These are phyloP conservation scores for Antennarius maculatus DNA, from an alignment of 2,797 vertebrate genomes.

Conservation along the genomic window DNA sequence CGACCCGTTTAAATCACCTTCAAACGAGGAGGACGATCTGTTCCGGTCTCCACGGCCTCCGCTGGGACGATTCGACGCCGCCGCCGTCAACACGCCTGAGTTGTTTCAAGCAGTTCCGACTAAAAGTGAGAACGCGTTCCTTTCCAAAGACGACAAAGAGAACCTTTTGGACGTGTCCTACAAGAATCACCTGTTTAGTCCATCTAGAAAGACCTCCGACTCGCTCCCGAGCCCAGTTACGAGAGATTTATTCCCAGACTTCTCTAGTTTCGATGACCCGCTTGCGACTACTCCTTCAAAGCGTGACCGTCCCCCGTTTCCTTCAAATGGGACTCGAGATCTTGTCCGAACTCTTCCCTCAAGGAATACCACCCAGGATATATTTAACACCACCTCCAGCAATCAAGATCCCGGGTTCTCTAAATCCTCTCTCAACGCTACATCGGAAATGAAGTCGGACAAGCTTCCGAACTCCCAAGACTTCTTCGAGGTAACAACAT, in stretches of 20 bases:
- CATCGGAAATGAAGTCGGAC: constrained; percentile 16
- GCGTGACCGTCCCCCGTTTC: constrained; percentile 26
- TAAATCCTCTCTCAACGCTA: constrained; percentile 7
- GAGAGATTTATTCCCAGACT: constrained; percentile 46
- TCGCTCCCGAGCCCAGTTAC: constrained; percentile 49
- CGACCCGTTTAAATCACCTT: constrained; percentile 33
- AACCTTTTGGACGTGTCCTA: background rate
- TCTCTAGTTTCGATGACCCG: constrained; percentile 40
- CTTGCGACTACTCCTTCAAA: constrained; percentile 39
- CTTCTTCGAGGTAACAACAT: constrained; percentile 4
- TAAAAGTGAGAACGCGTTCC: background rate
- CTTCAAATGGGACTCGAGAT: constrained; percentile 37
- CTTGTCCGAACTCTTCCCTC: constrained; percentile 48
- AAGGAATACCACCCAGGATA: background rate
- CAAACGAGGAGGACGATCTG: constrained; percentile 10
- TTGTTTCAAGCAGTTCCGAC: constrained; percentile 20
- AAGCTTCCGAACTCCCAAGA: background rate
- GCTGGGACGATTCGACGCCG: constrained; percentile 2
- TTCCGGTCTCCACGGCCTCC: constrained; percentile 1
- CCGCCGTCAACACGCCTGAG: constrained; percentile 2
- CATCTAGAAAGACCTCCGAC: constrained; percentile 12
- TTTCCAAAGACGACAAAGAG: background rate
- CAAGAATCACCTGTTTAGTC: constrained; percentile 37
- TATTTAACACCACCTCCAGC: constrained; percentile 19
- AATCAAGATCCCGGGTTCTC: background rate